These are phyloP conservation scores for Agrypnia vestita DNA, from an alignment of 1,140 invertebrate species.

Conservation along the genomic window DNA sequence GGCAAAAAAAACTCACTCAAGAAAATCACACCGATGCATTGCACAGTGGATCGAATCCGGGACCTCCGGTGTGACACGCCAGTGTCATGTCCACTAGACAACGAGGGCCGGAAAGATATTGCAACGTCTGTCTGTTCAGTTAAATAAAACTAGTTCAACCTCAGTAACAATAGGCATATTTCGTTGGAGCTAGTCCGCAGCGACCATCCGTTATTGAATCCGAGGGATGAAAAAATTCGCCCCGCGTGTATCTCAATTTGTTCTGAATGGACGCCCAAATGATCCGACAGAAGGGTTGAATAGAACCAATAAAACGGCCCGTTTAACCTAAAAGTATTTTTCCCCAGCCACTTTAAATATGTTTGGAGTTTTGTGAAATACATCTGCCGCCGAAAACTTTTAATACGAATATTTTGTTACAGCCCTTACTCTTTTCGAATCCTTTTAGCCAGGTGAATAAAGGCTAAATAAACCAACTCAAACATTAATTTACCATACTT, in stretches of 20 bases:
- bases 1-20: no score
- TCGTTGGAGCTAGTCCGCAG: neutral
- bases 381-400: neutral
- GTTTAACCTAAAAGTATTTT: conserved; percentile 31
- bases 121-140: no score
- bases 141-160: no score
- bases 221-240: neutral
- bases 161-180: no score
- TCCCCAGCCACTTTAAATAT: conserved; percentile 11
- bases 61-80: no score
- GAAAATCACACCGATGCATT: no score
- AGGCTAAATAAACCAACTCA: no score
- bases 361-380: neutral
- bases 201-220: conserved; percentile 7
- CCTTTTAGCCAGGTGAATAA: neutral
- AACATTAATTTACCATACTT: no score
- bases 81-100: no score
- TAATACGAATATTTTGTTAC: neutral
- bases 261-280: conserved; percentile 27
- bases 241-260: conserved; percentile 18
- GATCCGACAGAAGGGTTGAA: neutral
- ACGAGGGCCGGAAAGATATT: no score
- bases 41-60: no score
- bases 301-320: conserved; percentile 29
- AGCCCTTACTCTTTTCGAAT: neutral